These are phyloP conservation scores for Petrosia ficiformis DNA, from an alignment of 37 sponge, comb jelly and placozoan species.

Conservation along the genomic window DNA sequence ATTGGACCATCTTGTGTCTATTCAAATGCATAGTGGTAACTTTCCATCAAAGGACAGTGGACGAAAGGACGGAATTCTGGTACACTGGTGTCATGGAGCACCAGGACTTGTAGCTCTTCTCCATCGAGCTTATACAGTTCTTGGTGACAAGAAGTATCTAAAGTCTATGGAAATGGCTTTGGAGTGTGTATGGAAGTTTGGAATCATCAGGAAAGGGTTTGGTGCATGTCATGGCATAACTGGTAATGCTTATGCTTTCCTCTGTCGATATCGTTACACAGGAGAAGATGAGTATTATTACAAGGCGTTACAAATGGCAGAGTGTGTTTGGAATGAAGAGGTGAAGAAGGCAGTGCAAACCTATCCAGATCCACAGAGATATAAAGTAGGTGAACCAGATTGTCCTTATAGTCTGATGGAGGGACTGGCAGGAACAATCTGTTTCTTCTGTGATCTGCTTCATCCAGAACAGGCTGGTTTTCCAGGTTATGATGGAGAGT, in stretches of 20 bases:
- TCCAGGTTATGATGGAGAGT: constrained; percentile 62
- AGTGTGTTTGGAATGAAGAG: constrained; percentile 17
- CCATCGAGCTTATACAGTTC: constrained; percentile 43
- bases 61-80: constrained; percentile 29
- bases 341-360: constrained; percentile 5
- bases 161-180: constrained; percentile 35
- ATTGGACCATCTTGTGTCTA: constrained; percentile 50
- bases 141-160: constrained; percentile 28
- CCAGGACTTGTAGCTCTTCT: constrained; percentile 63
- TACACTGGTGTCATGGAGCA: constrained; percentile 89
- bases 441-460: constrained; percentile 56
- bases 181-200: constrained; percentile 63
- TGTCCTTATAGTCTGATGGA: constrained; percentile 50
- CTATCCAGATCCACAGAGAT: constrained; percentile 15
- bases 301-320: constrained; percentile 37
- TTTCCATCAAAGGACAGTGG: constrained; percentile 24
- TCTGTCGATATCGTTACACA: constrained; percentile 40
- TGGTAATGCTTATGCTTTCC: constrained; percentile 80
- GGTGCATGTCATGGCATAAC: constrained; percentile 74
- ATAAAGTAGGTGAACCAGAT: constrained; percentile 30
- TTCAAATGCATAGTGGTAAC: constrained; percentile 56
- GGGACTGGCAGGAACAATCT: constrained; percentile 68
- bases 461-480: constrained; percentile 52
- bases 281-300: constrained; percentile 38
- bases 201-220: constrained; percentile 67